Evolutionary conservation across 2,797 vertebrate species (phyloP).

Genomic region (Gephyroberyx darwinii): DNA sequence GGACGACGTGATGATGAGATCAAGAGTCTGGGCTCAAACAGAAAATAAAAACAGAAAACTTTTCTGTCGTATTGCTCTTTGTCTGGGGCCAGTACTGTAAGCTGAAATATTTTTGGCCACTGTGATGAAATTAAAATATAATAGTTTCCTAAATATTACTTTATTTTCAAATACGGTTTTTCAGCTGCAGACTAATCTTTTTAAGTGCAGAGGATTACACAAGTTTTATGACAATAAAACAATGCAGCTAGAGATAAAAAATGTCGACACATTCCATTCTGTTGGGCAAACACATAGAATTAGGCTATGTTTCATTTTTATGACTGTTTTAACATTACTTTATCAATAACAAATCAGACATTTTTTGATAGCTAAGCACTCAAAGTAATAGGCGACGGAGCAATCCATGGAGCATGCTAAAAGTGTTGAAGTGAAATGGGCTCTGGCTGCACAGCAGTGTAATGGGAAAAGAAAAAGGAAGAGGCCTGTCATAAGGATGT

Average conservation of each 20-base stretch:
- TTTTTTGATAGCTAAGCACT: conserved; percentile 79
- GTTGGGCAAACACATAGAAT: conserved; percentile 65
- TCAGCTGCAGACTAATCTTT: conserved; percentile 7
- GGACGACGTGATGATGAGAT: conserved; percentile 57
- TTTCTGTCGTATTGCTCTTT: conserved; percentile 27
- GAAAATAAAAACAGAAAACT: conserved; percentile 49
- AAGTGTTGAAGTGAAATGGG: conserved; percentile 67
- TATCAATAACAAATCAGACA: conserved; percentile 82
- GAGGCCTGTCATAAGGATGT: conserved; percentile 81
- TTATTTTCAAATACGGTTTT: conserved; percentile 48
- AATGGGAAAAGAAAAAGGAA: conserved; percentile 74
- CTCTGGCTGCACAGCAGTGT: conserved; percentile 68
- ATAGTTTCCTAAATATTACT: conserved; percentile 63
- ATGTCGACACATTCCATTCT: conserved; percentile 41
- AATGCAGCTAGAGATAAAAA: conserved; percentile 56
- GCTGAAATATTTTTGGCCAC: conserved; percentile 36
- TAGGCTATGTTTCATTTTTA: conserved; percentile 76
- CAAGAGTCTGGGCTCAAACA: conserved; percentile 49
- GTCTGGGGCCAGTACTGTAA: conserved; percentile 36
- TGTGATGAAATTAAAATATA: conserved; percentile 55
- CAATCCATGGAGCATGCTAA: conserved; percentile 67
- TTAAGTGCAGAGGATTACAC: conserved; percentile 69
- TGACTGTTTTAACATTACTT: conserved; percentile 76
- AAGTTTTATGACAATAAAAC: conserved; percentile 70
- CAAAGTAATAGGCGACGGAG: conserved; percentile 74